Evolutionary conservation across 2,888 invertebrate genomes (phyloP).

Genomic region (Drosophila imparisetae): DNA sequence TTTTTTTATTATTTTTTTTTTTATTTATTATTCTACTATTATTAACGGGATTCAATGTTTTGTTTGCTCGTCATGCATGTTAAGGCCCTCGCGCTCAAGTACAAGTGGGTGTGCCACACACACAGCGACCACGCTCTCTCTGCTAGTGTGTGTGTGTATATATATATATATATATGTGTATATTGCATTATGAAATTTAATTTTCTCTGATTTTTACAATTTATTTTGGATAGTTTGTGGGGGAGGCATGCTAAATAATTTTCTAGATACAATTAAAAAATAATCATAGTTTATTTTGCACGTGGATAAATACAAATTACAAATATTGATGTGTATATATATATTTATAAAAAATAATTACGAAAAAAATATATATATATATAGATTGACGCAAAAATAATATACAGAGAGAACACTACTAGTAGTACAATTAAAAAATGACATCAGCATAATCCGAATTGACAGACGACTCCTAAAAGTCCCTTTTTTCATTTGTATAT

Average conservation of each 20-base stretch:
- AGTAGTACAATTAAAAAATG: conserved; percentile 48
- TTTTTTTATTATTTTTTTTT: background rate
- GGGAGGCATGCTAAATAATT: conserved; percentile 55
- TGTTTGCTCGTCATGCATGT: conserved; percentile 67
- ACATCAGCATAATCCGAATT: conserved; percentile 72
- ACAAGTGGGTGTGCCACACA: conserved; percentile 56
- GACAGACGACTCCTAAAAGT: conserved; percentile 43
- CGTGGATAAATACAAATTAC: conserved; percentile 80
- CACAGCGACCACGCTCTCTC: background rate
- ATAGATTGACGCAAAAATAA: conserved; percentile 67
- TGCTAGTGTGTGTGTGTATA: conserved; percentile 19
- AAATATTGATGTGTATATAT: conserved; percentile 57
- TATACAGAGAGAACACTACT: conserved; percentile 65
- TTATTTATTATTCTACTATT: conserved; percentile 54
- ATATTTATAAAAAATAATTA: conserved; percentile 51
- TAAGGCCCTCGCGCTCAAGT: conserved; percentile 78
- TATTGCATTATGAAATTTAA: conserved; percentile 19
- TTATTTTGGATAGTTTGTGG: conserved; percentile 12
- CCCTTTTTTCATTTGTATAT: conserved; percentile 36
- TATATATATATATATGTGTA: background rate
- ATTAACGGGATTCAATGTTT: conserved; percentile 52
- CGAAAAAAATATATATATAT: conserved; percentile 56
- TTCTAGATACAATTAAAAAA: conserved; percentile 64
- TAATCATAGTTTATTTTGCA: conserved; percentile 80
- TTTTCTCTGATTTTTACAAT: conserved; percentile 54